Conservation (phyloP, 2,888 invertebrate species). For the Lasius platythorax region DNA sequence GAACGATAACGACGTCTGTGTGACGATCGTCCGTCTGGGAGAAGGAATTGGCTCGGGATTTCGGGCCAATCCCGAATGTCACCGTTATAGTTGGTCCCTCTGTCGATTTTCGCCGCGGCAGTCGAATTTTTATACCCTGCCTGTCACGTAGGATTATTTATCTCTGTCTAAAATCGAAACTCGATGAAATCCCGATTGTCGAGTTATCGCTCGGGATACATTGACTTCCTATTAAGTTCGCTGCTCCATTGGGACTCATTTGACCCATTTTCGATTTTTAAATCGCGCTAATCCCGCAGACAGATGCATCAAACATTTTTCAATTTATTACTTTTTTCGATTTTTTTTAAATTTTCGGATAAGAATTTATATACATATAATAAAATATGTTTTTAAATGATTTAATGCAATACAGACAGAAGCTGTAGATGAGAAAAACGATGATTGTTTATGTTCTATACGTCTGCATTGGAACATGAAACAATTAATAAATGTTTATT, state of each 20-base stretch:
- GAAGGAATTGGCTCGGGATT: constrained; percentile 67
- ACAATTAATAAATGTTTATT: neutral
- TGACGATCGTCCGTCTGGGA: constrained; percentile 68
- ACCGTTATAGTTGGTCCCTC: constrained; percentile 40
- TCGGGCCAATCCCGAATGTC: constrained; percentile 65
- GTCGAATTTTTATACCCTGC: constrained; percentile 32
- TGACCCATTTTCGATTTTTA: constrained; percentile 41
- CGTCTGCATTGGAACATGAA: neutral
- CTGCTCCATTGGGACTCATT: neutral
- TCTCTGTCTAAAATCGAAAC: constrained; percentile 35
- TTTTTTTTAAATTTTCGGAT: neutral
- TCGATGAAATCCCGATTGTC: constrained; percentile 18
- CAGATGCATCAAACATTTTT: neutral
- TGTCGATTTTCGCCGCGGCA: neutral
- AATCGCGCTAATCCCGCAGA: neutral
- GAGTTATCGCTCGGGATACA: neutral
- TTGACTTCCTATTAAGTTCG: neutral
- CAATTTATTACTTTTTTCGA: neutral
- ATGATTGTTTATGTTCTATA: neutral
- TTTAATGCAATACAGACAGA: neutral
- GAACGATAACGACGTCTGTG: constrained; percentile 60
- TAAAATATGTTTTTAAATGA: neutral
- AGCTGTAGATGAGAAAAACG: neutral
- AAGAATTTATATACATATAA: neutral
- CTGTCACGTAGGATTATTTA: constrained; percentile 43